Percentiles rank a stretch among this genome's conserved stretches.
These are phyloP conservation scores for Hemaris fuciformis DNA, from an alignment of 2,888 invertebrate species.

Conservation along the genomic window DNA sequence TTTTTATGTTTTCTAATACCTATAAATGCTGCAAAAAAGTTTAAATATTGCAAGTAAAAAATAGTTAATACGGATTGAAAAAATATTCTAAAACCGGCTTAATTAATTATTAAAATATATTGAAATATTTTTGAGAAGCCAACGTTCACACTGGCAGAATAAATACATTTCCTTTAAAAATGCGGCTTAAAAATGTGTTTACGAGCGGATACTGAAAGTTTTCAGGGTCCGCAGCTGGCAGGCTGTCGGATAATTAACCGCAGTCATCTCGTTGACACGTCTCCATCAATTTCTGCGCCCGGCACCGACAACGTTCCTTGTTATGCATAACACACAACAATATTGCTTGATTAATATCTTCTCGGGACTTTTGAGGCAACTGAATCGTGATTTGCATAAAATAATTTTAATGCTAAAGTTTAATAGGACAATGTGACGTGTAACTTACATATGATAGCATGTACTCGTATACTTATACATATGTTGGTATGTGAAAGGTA, in stretches of 20 bases:
- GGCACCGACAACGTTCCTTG: conserved; percentile 45
- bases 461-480: too few relatives aligned
- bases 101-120: neutral
- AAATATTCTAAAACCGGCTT: neutral
- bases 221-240: conserved; percentile 2
- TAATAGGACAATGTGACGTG: conserved; percentile 20
- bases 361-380: conserved; percentile 60
- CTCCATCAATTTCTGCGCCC: conserved; percentile 69
- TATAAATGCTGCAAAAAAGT: too few relatives aligned
- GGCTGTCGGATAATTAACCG: conserved; percentile 60
- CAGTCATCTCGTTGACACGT: conserved; percentile 64
- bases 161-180: neutral
- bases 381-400: conserved; percentile 75
- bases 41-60: too few relatives aligned
- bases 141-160: neutral
- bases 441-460: too few relatives aligned
- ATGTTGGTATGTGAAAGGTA: too few relatives aligned
- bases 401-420: conserved; percentile 73
- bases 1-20: too few relatives aligned
- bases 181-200: conserved; percentile 16
- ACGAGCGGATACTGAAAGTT: conserved; percentile 7
- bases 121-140: neutral
- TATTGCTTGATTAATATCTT: conserved; percentile 76
- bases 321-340: conserved; percentile 70
- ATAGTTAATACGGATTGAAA: neutral